These are phyloP conservation scores for Spheniscus humboldti DNA, from an alignment of 2,797 vertebrate genomes.

Conservation along the genomic window DNA sequence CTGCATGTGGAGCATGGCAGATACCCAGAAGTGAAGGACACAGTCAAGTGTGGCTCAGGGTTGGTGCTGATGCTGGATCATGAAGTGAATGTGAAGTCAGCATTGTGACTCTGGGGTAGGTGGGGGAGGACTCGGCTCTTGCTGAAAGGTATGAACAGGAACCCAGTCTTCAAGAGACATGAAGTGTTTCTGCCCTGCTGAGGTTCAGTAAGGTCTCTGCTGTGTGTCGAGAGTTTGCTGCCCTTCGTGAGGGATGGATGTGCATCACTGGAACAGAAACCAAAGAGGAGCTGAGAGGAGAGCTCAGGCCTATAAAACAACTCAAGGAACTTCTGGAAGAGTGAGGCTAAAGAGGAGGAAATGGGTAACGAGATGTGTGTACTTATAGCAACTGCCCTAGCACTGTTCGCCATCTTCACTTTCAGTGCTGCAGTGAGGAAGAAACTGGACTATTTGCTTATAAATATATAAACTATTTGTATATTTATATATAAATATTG, in stretches of 20 bases:
- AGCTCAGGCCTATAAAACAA: not conserved
- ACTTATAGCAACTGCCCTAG: not conserved
- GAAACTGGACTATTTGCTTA: not conserved
- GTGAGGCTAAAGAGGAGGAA: not conserved
- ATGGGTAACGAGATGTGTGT: not conserved
- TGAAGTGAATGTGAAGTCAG: not conserved
- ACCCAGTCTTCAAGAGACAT: not conserved
- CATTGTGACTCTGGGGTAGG: not conserved
- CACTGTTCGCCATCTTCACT: not conserved
- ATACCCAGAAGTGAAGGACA: not conserved
- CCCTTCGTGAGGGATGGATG: not conserved
- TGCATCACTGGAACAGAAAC: not conserved
- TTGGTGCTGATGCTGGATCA: not conserved
- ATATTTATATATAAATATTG: not conserved
- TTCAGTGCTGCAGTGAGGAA: not conserved
- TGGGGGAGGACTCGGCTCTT: not conserved
- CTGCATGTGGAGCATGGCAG: not conserved
- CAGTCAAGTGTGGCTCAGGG: not conserved
- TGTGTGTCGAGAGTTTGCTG: not conserved
- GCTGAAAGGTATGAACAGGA: not conserved
- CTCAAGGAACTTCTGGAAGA: not conserved
- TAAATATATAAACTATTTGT: too few species aligned
- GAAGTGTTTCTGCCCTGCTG: not conserved
- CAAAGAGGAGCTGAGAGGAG: not conserved
- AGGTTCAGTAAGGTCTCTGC: not conserved